phyloP scores from a whole-genome alignment of 2,113 vertebrate genomes.

The Sylvilagus bachmani region DNA sequence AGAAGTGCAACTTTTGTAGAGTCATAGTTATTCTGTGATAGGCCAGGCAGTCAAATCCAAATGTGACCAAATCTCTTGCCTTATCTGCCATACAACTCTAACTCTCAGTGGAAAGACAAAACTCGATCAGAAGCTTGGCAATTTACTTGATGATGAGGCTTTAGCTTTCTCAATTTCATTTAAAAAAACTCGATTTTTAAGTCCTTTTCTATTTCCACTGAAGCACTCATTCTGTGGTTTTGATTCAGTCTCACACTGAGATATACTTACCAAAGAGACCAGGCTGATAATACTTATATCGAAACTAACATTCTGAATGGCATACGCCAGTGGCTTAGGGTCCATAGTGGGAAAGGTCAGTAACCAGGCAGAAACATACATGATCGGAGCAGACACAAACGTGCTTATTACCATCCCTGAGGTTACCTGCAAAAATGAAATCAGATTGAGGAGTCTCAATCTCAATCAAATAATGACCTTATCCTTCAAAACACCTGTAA shows the following conservation, averaged over 20 bases:
- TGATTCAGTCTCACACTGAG: conserved; percentile 51
- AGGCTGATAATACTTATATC: conserved; percentile 96
- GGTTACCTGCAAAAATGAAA: conserved; percentile 90
- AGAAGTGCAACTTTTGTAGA: conserved; percentile 45
- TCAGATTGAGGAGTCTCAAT: conserved; percentile 55
- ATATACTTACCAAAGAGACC: conserved; percentile 93
- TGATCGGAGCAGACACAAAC: conserved; percentile 98
- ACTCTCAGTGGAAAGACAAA: conserved; percentile 43
- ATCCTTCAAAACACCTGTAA: conserved; percentile 47
- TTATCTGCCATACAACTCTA: not conserved
- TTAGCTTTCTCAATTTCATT: conserved; percentile 21
- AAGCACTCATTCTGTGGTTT: not conserved
- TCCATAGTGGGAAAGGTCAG: conserved; percentile 95
- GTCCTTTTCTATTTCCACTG: not conserved
- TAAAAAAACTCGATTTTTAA: not conserved
- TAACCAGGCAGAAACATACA: conserved; percentile 98
- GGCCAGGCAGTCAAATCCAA: not conserved
- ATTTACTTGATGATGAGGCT: not conserved
- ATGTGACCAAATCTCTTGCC: not conserved
- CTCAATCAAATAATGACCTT: conserved; percentile 5
- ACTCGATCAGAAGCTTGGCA: conserved; percentile 4
- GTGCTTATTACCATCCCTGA: conserved; percentile 99
- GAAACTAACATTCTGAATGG: conserved; percentile 95
- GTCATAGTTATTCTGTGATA: not conserved
- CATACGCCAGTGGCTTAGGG: conserved; percentile 90